These are phyloP conservation scores for Drosophila meridiana DNA, from an alignment of 2,888 invertebrate genomes.

Conservation along the genomic window DNA sequence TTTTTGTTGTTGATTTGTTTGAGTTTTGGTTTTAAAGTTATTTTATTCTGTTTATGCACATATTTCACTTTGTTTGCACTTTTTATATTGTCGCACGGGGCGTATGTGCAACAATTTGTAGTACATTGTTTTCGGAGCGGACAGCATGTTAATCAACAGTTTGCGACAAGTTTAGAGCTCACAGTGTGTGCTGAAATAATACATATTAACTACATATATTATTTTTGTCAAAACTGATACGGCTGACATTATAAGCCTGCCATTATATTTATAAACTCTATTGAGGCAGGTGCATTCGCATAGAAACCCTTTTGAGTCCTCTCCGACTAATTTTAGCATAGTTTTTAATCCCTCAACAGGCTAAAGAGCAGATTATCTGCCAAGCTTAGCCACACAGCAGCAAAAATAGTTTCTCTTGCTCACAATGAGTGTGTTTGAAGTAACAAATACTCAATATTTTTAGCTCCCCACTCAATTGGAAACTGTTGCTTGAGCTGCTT, in stretches of 20 bases:
- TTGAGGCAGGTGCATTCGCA: neutral
- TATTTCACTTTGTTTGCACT: slow-evolving; percentile 34
- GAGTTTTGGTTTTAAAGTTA: slow-evolving; percentile 51
- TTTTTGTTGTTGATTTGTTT: slow-evolving; percentile 35
- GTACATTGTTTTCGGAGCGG: slow-evolving; percentile 8
- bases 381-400: slow-evolving; percentile 1
- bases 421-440: neutral
- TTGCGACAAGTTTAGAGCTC: slow-evolving; percentile 28
- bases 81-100: slow-evolving; percentile 41
- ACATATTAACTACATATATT: neutral
- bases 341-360: neutral
- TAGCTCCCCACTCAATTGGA: neutral
- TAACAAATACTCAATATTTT: neutral
- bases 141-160: slow-evolving; percentile 38
- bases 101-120: slow-evolving; percentile 38
- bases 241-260: neutral
- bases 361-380: neutral
- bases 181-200: slow-evolving; percentile 10
- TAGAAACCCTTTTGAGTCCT: neutral
- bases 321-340: neutral
- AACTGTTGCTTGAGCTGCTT: slow-evolving; percentile 1
- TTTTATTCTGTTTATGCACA: slow-evolving; percentile 30
- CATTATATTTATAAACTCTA: neutral
- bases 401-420: neutral
- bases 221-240: neutral